Evolutionary conservation across 2,797 vertebrate genomes (phyloP).

Genomic region (Numenius phaeopus): DNA sequence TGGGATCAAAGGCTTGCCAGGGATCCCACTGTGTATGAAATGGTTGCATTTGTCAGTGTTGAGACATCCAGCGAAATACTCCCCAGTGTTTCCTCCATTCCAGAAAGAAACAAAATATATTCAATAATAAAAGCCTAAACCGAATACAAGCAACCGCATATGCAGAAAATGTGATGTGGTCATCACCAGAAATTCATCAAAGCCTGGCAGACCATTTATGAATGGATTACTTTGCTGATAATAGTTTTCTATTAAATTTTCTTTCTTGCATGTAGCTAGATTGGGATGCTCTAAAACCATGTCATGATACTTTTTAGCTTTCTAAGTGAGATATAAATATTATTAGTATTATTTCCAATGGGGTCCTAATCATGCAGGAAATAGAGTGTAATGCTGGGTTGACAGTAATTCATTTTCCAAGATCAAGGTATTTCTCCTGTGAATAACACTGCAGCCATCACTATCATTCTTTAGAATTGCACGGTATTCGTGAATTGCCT

Average conservation of each 20-base stretch:
- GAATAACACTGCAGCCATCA: not conserved
- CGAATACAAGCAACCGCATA: not conserved
- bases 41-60: conserved; percentile 42
- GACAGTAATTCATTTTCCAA: not conserved
- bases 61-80: conserved; percentile 27
- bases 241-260: not conserved
- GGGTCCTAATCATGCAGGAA: not conserved
- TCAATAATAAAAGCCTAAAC: not conserved
- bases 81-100: not conserved
- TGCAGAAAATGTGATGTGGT: not conserved
- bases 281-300: not conserved
- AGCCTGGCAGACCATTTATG: not conserved
- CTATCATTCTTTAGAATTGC: not conserved
- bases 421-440: not conserved
- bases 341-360: not conserved
- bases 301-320: not conserved
- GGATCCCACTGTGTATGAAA: conserved; percentile 28
- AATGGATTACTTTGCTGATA: not conserved
- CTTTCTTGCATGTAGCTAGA: not conserved
- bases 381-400: not conserved
- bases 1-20: conserved; percentile 47
- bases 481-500: not conserved
- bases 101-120: not conserved
- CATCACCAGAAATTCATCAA: not conserved
- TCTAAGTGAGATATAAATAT: not conserved